Base-by-base conservation (phyloP, 2,888 invertebrate species). In the Hemicrepidius hirtus region DNA sequence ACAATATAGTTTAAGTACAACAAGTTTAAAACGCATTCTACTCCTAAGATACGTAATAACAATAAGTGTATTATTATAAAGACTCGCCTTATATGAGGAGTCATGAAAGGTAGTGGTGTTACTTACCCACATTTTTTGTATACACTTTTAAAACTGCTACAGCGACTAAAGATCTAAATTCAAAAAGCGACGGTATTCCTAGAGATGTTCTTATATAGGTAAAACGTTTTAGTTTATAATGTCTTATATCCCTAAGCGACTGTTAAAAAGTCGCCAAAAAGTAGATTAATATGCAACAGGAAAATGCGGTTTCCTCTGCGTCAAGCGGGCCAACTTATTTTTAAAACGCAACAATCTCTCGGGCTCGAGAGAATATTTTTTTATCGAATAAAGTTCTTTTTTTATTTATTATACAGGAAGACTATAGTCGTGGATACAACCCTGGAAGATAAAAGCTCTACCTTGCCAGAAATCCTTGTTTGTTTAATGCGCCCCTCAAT, bases 391-490 rank as follows among this genome's bases (percentile, higher is more conserved):
- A 13, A 12, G 2, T 16, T 10, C 13, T 44, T 13, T 44, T 24
- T 12, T 50, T 20, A 46, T 46, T 13, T 55, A 16, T n/a, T 55
- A 41, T 21, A 20, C 28, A 57, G 68, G 68, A 68, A 68, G 68
- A 68, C 68, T 44, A n/a, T n/a, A 49, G 60, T 35, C 32, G 20
- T 10, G 16, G 2, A 12, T 49, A 10, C 20, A n/a, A 21, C 20
- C 57, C 46, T 60, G 57, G 63, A 63, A 59, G 68, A 59, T 60
- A 59, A 24, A n/a, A 35, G 57, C 32, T 21, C 59, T 57, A 46
- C 59, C 60, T 68, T 68, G 68, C 68, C 68, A 68, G 68, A 68
- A 46, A 24, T 68, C 68, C 68, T 41, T 20, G 20, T 49, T 49
- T 37, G 20, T 50, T 55, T 9, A 55, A 37, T 37, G n/a, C n/a